These are phyloP conservation scores for Amyelois transitella DNA, from an alignment of 1,140 invertebrate species.

Conservation along the genomic window DNA sequence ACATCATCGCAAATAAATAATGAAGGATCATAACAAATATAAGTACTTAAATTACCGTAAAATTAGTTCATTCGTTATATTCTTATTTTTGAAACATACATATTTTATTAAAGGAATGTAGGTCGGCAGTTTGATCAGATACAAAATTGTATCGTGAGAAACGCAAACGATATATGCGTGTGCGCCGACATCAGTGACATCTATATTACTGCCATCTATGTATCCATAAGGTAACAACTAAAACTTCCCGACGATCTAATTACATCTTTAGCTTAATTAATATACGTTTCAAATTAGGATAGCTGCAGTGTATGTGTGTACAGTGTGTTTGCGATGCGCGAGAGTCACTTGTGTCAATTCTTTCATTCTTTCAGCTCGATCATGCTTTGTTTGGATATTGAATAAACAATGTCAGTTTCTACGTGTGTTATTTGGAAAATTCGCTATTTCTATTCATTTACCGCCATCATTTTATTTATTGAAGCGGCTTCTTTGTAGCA, in stretches of 20 bases:
- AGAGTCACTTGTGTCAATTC: conserved; percentile 57
- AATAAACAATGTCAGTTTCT: neutral
- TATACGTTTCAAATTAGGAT: conserved; percentile 22
- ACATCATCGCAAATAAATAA: no score
- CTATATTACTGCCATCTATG: conserved; percentile 35
- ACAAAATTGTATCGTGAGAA: conserved; percentile 43
- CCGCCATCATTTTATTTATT: conserved; percentile 14
- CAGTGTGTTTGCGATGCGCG: conserved; percentile 23
- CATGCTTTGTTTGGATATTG: no score
- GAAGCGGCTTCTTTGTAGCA: conserved; percentile 15
- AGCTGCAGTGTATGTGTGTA: conserved; percentile 14
- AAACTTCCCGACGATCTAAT: conserved; percentile 19
- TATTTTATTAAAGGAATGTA: conserved; percentile 25
- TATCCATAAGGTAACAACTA: conserved; percentile 18
- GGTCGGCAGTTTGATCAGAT: conserved; percentile 21
- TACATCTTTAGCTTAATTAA: conserved; percentile 17
- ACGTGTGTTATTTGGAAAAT: conserved; percentile 1
- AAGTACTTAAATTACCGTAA: no score
- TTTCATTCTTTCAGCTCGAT: conserved; percentile 13
- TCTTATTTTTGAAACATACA: no score
- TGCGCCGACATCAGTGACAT: conserved; percentile 31
- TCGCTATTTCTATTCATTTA: conserved; percentile 5
- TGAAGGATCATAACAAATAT: no score
- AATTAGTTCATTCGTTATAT: no score
- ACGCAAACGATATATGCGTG: conserved; percentile 36